Evolutionary conservation across 2,113 vertebrate species (phyloP), one percentile per base, ranked within the genome.

Genomic region (Axis porcinus): DNA sequence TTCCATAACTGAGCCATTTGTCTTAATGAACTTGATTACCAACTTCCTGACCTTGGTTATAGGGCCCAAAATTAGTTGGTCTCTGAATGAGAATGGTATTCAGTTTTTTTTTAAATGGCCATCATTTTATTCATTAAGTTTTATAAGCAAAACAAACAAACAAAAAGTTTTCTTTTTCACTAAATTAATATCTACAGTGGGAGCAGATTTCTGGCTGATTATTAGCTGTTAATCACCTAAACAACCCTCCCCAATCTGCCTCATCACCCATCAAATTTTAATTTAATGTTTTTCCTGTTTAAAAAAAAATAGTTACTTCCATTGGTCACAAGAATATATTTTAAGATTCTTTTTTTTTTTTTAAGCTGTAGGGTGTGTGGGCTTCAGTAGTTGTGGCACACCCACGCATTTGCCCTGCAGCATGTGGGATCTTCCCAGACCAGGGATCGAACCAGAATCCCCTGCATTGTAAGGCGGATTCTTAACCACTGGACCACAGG

Each of bases 11-110:
- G 11, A 28, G 62, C n/a, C 84, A 52, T 95, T 87, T 93, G 19
- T 93, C 87, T 81, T 92, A 87, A 64, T 64, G 40, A 90, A 76
- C 30, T 86, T 96, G 78, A 96, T 95, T 89, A 82, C 52, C 45
- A 52, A 86, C 47, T 94, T 97, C 85, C 64, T 93, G 74, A 74
- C 43, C 64, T 95, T 67, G 85, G 9, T 67, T 86, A 78, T 13
- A 70, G 28, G 57, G 8, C 50, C 28, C 58, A 16, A 25, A 86
- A 83, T 86, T 78, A 92, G 36, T 36, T 95, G 74, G 28, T 76
- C 92, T 97, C 91, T 94, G 96, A 92, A 82, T 88, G 16, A 97
- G 64, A 96, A 88, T 60, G 3, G 6, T 45, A 82, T 91, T 97
- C 27, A 62, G 9, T 33, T 45, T 76, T 76, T 83, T 89, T 89